phyloP scores from a whole-genome alignment of 2,888 invertebrate species.

The Xanthia icteritia region DNA sequence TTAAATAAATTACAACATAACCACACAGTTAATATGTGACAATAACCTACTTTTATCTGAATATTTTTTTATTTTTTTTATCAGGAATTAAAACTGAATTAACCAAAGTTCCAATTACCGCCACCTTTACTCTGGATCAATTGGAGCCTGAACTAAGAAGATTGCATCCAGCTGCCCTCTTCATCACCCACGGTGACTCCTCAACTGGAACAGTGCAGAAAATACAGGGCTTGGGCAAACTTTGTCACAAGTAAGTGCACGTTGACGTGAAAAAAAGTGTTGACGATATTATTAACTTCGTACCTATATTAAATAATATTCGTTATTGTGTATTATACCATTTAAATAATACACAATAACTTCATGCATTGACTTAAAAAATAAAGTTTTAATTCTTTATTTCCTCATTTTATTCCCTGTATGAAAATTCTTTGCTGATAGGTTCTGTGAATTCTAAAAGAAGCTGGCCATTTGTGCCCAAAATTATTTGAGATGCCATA shows the following conservation, averaged over 20 bases:
- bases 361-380: not conserved
- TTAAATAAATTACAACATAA: not conserved
- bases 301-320: too few species aligned
- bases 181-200: conserved; percentile 96
- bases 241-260: conserved; percentile 93
- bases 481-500: not conserved
- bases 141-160: conserved; percentile 92
- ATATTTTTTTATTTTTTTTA: too few species aligned
- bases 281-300: not conserved
- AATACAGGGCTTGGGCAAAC: conserved; percentile 93
- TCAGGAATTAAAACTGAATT: conserved; percentile 81
- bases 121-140: conserved; percentile 91
- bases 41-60: not conserved
- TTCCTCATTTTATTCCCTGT: not conserved
- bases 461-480: not conserved
- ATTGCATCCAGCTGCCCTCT: conserved; percentile 93
- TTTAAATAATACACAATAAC: not conserved
- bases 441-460: not conserved
- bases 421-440: conserved; percentile 3
- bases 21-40: not conserved
- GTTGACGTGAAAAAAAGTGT: not conserved
- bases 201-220: conserved; percentile 96
- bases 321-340: not conserved
- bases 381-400: not conserved
- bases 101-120: conserved; percentile 70